These are phyloP conservation scores for Calosoma granatense DNA, from an alignment of 1,140 invertebrate species.

Conservation along the genomic window DNA sequence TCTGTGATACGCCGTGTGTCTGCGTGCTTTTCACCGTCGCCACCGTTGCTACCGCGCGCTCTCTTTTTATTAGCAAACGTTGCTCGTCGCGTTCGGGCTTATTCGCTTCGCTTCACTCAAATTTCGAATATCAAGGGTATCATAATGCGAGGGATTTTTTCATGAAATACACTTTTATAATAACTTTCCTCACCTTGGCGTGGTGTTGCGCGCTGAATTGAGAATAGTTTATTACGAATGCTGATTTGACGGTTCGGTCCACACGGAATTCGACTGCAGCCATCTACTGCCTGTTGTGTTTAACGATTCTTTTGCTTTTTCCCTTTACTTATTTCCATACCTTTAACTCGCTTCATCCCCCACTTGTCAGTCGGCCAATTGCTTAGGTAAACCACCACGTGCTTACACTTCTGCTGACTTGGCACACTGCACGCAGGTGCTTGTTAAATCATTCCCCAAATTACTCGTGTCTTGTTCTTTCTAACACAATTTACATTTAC, in stretches of 20 bases:
- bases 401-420: too few relatives aligned
- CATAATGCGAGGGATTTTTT: slow-evolving; percentile 24
- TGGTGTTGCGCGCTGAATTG: slow-evolving; percentile 6
- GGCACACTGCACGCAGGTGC: too few relatives aligned
- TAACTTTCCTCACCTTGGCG: slow-evolving; percentile 27
- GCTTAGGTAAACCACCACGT: too few relatives aligned
- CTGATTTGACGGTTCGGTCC: neutral
- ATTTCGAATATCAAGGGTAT: slow-evolving; percentile 25
- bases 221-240: neutral
- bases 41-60: too few relatives aligned
- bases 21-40: too few relatives aligned
- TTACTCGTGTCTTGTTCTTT: too few relatives aligned
- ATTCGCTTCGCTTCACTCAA: slow-evolving; percentile 20
- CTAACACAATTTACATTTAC: too few relatives aligned
- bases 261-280: neutral
- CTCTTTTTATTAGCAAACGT: slow-evolving; percentile 25
- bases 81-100: slow-evolving; percentile 17
- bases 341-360: too few relatives aligned
- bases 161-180: slow-evolving; percentile 27
- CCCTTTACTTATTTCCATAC: too few relatives aligned
- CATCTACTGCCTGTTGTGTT: neutral
- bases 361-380: too few relatives aligned
- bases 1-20: too few relatives aligned
- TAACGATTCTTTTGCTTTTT: neutral
- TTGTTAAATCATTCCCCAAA: too few relatives aligned